Base-by-base conservation (phyloP, 2,888 invertebrate species). In the Itoplectis maculator region DNA sequence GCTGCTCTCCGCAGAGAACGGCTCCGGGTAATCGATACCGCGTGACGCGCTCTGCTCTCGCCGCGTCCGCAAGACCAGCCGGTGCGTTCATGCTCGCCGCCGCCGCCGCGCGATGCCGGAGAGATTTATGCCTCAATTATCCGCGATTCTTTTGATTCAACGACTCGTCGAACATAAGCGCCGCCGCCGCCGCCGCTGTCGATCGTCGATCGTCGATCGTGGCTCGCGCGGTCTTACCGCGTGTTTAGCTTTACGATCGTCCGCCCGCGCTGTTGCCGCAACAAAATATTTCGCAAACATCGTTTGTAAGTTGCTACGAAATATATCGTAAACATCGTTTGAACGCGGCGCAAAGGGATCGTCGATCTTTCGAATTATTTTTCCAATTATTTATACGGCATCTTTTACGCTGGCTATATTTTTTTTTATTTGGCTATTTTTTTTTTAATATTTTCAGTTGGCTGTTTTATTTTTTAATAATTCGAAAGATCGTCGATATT, bases 1-100 rank as follows among this genome's bases (percentile, higher is more conserved):
- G 83, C 84, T 82, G 83, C 84, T 72, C 78, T 82, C 82, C n/a
- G n/a, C n/a, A n/a, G n/a, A n/a, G 81, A 85, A 82, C 54, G n/a
- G n/a, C 54, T 45, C 66, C 66, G 75, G n/a, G 51, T 72, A 82
- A 79, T 82, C 82, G 82, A 79, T 79, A 79, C 65, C 47, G 15
- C 82, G 59, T 79, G 74, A 78, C 78, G 69, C 68, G 42, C 61
- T 70, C 75, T 65, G 42, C 61, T 70, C 75, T 65, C 37, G 73
- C 70, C 45, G 47, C 56, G 42, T 68, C 45, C 73, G 51, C 72
- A 56, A 65, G 45, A 65, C 47, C 66, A 59, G 68, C 42, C 73
- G 37, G 66, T 59, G 59, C 20, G 40, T 68, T 69, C 68, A 70
- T 54, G 42, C 56, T 15, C 15, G 45, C n/a, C n/a, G n/a, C n/a